These are phyloP conservation scores for Muscidifurax raptorellus DNA, from an alignment of 1,140 invertebrate species.

Conservation along the genomic window DNA sequence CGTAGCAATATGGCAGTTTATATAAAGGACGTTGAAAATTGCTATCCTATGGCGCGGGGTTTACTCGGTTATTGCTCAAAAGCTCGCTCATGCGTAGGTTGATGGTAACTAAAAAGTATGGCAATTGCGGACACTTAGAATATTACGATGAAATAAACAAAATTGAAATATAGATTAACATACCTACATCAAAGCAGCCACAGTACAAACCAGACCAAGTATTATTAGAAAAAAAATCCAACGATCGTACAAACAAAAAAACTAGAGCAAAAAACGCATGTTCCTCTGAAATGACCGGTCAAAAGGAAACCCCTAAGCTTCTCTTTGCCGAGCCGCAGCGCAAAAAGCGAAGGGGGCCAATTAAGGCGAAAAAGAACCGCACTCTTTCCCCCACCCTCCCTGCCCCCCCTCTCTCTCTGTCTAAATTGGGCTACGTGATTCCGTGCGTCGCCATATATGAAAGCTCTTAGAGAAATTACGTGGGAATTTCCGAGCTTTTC, in stretches of 20 bases:
- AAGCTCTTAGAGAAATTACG: constrained; percentile 52
- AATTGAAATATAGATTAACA: too few species aligned
- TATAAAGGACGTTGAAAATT: too few species aligned
- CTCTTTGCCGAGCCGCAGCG: background rate
- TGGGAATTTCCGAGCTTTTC: constrained; percentile 49
- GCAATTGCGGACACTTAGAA: too few species aligned
- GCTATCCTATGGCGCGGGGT: too few species aligned
- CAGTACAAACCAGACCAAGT: too few species aligned
- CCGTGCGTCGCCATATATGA: constrained; percentile 45
- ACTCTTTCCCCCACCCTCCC: background rate
- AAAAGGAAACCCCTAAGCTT: background rate
- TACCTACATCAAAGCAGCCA: too few species aligned
- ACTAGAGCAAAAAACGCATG: background rate
- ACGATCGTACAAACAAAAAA: background rate
- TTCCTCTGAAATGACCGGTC: background rate
- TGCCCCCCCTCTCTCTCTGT: background rate
- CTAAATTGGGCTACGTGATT: constrained; percentile 48
- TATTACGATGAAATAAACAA: too few species aligned
- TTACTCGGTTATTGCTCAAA: too few species aligned
- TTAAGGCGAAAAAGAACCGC: constrained; percentile 7
- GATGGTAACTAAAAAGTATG: too few species aligned
- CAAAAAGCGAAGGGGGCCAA: background rate
- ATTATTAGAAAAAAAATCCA: background rate
- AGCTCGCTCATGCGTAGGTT: too few species aligned
- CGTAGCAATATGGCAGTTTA: too few species aligned